Conservation (phyloP, 2,888 invertebrate genomes). For the Galerucella nymphaeae region DNA sequence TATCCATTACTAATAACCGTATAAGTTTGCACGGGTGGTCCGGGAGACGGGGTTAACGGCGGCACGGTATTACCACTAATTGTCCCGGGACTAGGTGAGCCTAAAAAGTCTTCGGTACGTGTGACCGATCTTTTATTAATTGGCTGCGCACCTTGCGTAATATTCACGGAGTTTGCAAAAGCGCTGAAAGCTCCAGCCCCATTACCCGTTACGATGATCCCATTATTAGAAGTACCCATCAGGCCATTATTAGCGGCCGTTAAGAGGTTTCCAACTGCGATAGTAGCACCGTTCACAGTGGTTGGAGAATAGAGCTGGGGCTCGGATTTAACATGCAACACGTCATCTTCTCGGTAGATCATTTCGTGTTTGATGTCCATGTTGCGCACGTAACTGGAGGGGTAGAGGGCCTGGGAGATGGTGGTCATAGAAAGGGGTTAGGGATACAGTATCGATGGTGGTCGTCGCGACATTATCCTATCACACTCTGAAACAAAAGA, state of each 20-base stretch:
- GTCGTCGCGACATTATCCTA: slow-evolving; percentile 60
- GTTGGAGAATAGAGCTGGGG: slow-evolving; percentile 61
- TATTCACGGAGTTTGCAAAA: slow-evolving; percentile 56
- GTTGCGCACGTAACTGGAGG: slow-evolving; percentile 51
- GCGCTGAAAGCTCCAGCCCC: slow-evolving; percentile 54
- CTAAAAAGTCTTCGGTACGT: slow-evolving; percentile 72
- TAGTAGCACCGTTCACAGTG: slow-evolving; percentile 47
- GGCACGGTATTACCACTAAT: slow-evolving; percentile 68
- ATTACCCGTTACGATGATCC: slow-evolving; percentile 50
- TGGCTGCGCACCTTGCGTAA: slow-evolving; percentile 50
- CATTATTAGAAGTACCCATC: slow-evolving; percentile 55
- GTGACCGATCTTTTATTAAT: slow-evolving; percentile 63
- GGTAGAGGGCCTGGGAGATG: slow-evolving; percentile 52
- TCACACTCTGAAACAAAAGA: slow-evolving; percentile 60
- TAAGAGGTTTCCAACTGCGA: slow-evolving; percentile 51
- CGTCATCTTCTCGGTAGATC: slow-evolving; percentile 69
- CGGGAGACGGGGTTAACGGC: slow-evolving; percentile 76
- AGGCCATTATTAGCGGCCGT: slow-evolving; percentile 57
- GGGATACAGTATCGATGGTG: slow-evolving; percentile 51
- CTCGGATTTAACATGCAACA: slow-evolving; percentile 66
- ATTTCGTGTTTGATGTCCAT: slow-evolving; percentile 77
- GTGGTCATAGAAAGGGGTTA: slow-evolving; percentile 55
- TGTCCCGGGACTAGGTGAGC: slow-evolving; percentile 71
- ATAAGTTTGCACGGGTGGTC: slow-evolving; percentile 68
- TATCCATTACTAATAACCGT: slow-evolving; percentile 78